Evolutionary conservation across 2,797 vertebrate genomes (phyloP).

Genomic region (Galago senegalensis): DNA sequence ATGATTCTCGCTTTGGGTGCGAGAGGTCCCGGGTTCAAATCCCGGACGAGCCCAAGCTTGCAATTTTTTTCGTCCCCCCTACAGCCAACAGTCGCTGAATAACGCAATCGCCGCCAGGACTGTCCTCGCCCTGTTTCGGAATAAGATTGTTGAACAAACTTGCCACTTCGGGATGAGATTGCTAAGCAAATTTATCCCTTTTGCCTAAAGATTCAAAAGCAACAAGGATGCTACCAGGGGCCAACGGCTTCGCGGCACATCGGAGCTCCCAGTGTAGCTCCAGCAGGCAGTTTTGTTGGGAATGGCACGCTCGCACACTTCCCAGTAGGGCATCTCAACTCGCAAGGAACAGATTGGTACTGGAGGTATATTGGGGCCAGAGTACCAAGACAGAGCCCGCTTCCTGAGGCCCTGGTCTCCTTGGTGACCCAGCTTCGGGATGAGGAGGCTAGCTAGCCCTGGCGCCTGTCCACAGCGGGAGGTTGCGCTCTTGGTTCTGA

Average conservation of each 20-base stretch:
- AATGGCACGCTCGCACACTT: background rate
- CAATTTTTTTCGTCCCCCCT: fast-evolving
- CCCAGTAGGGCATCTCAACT: background rate
- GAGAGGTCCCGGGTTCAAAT: constrained; percentile 85
- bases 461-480: fast-evolving
- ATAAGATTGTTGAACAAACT: background rate
- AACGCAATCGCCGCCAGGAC: too few relatives aligned
- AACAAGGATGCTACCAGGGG: background rate
- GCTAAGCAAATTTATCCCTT: background rate
- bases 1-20: constrained; percentile 74
- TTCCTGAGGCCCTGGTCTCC: background rate
- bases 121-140: too few relatives aligned
- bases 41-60: constrained; percentile 75
- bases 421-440: background rate
- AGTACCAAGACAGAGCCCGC: background rate
- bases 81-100: too few relatives aligned
- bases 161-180: background rate
- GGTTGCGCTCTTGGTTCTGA: background rate
- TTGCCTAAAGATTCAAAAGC: background rate
- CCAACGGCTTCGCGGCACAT: background rate
- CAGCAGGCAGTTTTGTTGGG: background rate
- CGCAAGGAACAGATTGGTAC: background rate
- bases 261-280: fast-evolving
- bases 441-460: too few relatives aligned
- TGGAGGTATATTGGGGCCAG: background rate